Base-by-base conservation (phyloP, 2,797 vertebrate species). In the Lycodopsis pacificus region DNA sequence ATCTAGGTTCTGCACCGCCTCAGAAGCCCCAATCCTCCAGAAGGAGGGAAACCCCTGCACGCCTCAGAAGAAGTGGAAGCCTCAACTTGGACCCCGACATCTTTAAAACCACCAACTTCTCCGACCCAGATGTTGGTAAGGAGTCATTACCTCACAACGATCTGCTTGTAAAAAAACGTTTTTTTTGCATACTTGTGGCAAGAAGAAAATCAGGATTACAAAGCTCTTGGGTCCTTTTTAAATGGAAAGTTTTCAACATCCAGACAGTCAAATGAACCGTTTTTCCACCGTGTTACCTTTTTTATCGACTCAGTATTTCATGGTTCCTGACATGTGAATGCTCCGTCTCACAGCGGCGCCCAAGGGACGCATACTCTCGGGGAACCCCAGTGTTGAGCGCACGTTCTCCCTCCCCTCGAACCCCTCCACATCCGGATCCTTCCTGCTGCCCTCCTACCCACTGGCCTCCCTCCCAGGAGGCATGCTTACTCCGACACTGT, bases 401-500 rank as follows among this genome's bases (percentile, higher is more conserved):
- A 91, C 84, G 0, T 79, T 95, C 62, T 94, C 95, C 80, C 86
- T 93, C 2, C 83, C 86, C 22, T 94, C 92, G 65, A 94, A 91
- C 80, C 44, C 92, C 61, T 87, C 89, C 19, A 74, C 92, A n/a
- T 91, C 94, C 10, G 94, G 95, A 74, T 63, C 91, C 67, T 96
- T 96, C 83, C 89, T 96, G 34, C 94, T 98, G 87, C 97, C 97
- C 9, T 96, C 96, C 27, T 96, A 93, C 84, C 96, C 96, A 0
- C 90, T 97, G 86, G 88, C 96, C 5, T 91, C 95, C 2, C 92
- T 96, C 74, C 91, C 94, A 59, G 93, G 61, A 71, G 95, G 95
- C 58, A 90, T 93, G 86, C 94, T 92, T 17, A 83, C 90, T 61
- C 94, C 96, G 17, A 89, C 90, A 12, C 81, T 94, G 22, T 86